phyloP scores from a whole-genome alignment of 1,140 invertebrate genomes.

The Coenobita brevimanus region DNA sequence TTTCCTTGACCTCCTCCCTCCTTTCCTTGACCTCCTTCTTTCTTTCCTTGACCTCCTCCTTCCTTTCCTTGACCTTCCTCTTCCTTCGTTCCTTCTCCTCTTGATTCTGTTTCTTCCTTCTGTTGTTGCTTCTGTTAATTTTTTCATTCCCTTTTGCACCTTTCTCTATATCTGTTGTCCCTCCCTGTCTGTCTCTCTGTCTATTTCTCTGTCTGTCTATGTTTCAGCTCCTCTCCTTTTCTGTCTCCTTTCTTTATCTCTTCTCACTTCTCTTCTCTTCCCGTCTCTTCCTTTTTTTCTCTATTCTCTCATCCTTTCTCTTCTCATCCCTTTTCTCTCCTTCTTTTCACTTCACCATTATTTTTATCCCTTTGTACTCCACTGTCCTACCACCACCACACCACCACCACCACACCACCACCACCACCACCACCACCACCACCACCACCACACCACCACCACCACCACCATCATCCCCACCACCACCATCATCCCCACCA shows the following conservation, averaged over 20 bases:
- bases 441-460: too few relatives aligned
- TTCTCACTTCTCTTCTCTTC: background rate
- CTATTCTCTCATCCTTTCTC: background rate
- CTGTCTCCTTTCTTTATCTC: background rate
- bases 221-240: too few relatives aligned
- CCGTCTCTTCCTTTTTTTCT: background rate
- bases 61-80: background rate
- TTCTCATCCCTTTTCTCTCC: background rate
- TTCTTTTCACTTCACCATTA: too few relatives aligned
- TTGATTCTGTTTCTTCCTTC: background rate
- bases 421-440: too few relatives aligned
- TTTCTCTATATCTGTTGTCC: too few relatives aligned
- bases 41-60: background rate
- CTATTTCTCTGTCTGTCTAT: background rate
- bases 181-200: constrained; percentile 3
- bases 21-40: background rate
- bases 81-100: background rate
- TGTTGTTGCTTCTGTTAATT: too few relatives aligned
- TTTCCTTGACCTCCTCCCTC: background rate
- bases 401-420: too few relatives aligned
- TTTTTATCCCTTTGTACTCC: too few relatives aligned
- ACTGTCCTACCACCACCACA: too few relatives aligned
- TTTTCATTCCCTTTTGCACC: too few relatives aligned
- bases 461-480: too few relatives aligned
- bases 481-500: too few relatives aligned